Conservation (phyloP, 2,888 invertebrate genomes). For the Mimachlamys varia region DNA sequence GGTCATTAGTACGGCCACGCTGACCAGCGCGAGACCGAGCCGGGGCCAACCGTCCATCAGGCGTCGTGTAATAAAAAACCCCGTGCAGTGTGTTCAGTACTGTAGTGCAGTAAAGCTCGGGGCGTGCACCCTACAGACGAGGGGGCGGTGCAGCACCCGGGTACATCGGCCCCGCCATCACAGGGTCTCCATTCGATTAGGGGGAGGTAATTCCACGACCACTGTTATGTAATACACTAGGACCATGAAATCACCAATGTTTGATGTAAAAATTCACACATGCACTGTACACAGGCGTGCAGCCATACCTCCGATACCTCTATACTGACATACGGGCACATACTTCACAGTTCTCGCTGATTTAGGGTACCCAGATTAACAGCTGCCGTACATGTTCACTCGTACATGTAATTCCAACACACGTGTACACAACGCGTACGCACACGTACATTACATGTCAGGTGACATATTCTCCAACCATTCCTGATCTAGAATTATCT, state of each 20-base stretch:
- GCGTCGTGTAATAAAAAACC: neutral
- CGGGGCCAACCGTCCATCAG: neutral
- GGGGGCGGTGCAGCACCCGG: constrained; percentile 3
- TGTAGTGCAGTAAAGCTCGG: neutral
- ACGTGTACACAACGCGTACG: neutral
- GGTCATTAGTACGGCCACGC: neutral
- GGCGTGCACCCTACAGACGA: constrained; percentile 4
- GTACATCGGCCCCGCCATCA: neutral
- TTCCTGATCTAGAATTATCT: too few species aligned
- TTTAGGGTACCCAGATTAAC: neutral
- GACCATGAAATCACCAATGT: neutral
- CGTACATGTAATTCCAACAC: neutral
- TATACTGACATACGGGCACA: neutral
- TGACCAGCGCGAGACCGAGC: neutral
- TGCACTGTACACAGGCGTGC: neutral
- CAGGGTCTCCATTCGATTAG: neutral
- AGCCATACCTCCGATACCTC: neutral
- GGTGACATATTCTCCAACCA: too few species aligned
- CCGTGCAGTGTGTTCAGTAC: neutral
- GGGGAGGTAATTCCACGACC: neutral
- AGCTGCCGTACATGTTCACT: neutral
- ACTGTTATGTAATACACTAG: neutral
- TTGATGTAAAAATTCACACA: neutral
- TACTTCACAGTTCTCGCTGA: neutral
- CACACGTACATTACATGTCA: neutral